Conservation (phyloP, 2,888 invertebrate genomes). For the Sarcophaga variegata region DNA sequence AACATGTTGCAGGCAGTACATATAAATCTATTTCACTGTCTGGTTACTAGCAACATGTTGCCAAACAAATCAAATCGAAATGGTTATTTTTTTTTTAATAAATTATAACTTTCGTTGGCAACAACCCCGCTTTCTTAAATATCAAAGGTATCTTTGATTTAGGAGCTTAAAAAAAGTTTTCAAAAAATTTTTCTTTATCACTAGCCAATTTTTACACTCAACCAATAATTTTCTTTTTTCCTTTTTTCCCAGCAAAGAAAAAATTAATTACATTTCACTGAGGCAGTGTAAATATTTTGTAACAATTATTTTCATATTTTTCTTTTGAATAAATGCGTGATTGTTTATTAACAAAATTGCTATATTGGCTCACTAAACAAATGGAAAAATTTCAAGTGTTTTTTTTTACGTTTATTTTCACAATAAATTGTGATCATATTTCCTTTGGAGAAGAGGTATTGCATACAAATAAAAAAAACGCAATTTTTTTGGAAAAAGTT, state of each 20-base stretch:
- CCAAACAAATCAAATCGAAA: too few species aligned
- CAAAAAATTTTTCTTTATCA: too few species aligned
- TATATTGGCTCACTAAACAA: neutral
- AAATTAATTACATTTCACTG: neutral
- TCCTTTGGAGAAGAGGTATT: neutral
- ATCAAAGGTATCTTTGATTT: too few species aligned
- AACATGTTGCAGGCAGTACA: too few species aligned
- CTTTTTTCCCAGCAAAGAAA: neutral
- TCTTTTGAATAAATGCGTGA: conserved; percentile 46
- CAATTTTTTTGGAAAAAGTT: conserved; percentile 28
- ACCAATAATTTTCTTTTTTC: too few species aligned
- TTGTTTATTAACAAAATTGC: conserved; percentile 35
- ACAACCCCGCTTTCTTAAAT: too few species aligned
- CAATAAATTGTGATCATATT: neutral
- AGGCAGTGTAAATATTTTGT: conserved; percentile 26
- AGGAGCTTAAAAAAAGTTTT: too few species aligned
- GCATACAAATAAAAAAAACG: neutral
- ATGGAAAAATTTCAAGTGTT: neutral
- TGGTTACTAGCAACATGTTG: too few species aligned
- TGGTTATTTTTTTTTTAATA: too few species aligned
- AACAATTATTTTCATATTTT: conserved; percentile 37
- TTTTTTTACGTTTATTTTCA: neutral
- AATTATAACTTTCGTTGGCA: too few species aligned
- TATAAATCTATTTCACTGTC: too few species aligned
- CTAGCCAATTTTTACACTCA: too few species aligned